phyloP scores from a whole-genome alignment of 2,113 vertebrate species.

The Channa argus region DNA sequence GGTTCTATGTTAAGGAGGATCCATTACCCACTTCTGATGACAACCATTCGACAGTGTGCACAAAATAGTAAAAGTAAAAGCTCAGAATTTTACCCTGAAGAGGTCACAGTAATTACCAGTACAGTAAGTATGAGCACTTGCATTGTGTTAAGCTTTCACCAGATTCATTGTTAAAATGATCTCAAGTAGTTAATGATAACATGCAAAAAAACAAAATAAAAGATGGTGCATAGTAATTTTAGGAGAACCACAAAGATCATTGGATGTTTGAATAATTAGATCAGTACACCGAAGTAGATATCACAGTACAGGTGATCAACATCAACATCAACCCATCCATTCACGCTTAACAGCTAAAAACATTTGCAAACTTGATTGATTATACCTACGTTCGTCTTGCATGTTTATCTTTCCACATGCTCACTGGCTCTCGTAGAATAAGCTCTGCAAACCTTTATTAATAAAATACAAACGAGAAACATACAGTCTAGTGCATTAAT shows the following conservation, averaged over 20 bases:
- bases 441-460: constrained; percentile 50
- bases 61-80: constrained; percentile 36
- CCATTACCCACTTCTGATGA: constrained; percentile 2
- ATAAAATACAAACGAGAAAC: constrained; percentile 36
- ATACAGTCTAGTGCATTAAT: constrained; percentile 54
- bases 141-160: constrained; percentile 52
- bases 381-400: constrained; percentile 24
- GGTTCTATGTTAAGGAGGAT: not conserved
- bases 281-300: constrained; percentile 55
- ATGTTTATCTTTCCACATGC: constrained; percentile 46
- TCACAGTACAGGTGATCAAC: constrained; percentile 71
- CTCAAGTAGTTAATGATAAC: constrained; percentile 52
- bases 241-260: constrained; percentile 42
- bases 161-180: constrained; percentile 39
- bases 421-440: constrained; percentile 40
- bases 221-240: constrained; percentile 63
- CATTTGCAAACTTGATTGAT: constrained; percentile 19
- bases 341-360: constrained; percentile 23
- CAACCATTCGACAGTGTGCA: constrained; percentile 15
- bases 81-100: constrained; percentile 54
- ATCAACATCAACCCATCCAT: constrained; percentile 12
- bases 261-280: constrained; percentile 41
- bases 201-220: constrained; percentile 36
- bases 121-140: constrained; percentile 66
- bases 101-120: constrained; percentile 71